Evolutionary conservation across 1,140 invertebrate species (phyloP), one percentile per base, ranked within the genome.

Genomic region (Carposina sasakii): DNA sequence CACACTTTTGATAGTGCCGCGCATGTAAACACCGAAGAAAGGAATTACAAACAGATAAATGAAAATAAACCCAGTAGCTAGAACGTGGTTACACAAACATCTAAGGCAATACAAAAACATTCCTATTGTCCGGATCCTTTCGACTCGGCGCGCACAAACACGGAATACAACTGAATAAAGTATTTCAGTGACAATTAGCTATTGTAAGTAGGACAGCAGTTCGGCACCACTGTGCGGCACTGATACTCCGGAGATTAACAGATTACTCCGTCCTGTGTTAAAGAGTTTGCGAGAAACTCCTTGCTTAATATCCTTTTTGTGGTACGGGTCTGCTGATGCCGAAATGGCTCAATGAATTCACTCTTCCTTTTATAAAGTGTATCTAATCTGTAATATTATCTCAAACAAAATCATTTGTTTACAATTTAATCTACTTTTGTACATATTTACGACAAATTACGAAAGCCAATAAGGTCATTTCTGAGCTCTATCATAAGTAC

Each of bases 161-260:
- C 20, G 36, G n/a, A 40, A 47, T 19, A 58, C 34, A 60, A 41
- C 54, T 46, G 22, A 57, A 57, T 67, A 58, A 60, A 59, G 54
- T 57, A 61, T 69, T 64, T 67, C 51, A 49, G 66, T 71, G 63
- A 74, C 75, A 70, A 72, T 76, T 69, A 71, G 49, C 55, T 55
- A 69, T 72, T 76, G 64, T 74, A 34, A 52, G 50, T 56, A 55
- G 64, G 41, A 52, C 45, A 43, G 31, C 54, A 31, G 53, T 33
- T 37, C 50, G 54, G 56, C 54, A 76, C 46, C 48, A 40, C 54
- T 39, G 54, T 36, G 40, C 50, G 52, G 56, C 52, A 75, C 54
- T 71, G 73, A 82, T 78, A 79, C 73, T 71, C 48, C 28, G 17
- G 53, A 63, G 76, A 78, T 81, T 82, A 81, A 71, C 67, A 71